phyloP scores from a whole-genome alignment of 2,113 vertebrate species.

The Illadopsis cleaveri region DNA sequence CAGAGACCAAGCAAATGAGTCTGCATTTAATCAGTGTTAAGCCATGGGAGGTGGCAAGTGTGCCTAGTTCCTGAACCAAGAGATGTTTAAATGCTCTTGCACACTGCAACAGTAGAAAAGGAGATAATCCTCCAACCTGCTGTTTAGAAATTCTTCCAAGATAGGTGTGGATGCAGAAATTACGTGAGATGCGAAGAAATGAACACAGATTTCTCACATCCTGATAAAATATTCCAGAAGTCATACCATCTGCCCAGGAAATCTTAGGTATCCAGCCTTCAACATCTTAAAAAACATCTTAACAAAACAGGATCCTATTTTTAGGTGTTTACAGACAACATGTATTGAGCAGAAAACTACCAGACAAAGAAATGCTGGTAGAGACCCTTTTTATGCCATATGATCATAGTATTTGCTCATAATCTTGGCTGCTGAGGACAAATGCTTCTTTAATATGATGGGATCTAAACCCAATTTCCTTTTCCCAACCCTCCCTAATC shows the following conservation, averaged over 20 bases:
- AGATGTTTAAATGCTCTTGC: not conserved
- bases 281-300: not conserved
- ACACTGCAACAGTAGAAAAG: not conserved
- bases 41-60: not conserved
- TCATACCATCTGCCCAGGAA: not conserved
- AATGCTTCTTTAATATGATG: not conserved
- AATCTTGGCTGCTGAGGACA: not conserved
- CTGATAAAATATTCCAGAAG: not conserved
- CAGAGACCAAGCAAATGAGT: not conserved
- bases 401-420: not conserved
- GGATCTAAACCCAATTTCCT: conserved; percentile 27
- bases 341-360: not conserved
- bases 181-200: not conserved
- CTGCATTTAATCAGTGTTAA: not conserved
- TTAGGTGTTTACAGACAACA: not conserved
- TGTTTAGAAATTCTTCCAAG: not conserved
- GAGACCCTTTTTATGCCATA: not conserved
- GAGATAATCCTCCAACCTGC: not conserved
- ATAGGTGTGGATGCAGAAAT: not conserved
- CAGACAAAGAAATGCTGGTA: not conserved
- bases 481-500: conserved; percentile 1
- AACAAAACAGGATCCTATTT: not conserved
- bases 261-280: not conserved
- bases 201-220: not conserved
- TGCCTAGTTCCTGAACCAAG: not conserved